Evolutionary conservation across 2,888 invertebrate genomes (phyloP).

Genomic region (Amblyteles armatorius): DNA sequence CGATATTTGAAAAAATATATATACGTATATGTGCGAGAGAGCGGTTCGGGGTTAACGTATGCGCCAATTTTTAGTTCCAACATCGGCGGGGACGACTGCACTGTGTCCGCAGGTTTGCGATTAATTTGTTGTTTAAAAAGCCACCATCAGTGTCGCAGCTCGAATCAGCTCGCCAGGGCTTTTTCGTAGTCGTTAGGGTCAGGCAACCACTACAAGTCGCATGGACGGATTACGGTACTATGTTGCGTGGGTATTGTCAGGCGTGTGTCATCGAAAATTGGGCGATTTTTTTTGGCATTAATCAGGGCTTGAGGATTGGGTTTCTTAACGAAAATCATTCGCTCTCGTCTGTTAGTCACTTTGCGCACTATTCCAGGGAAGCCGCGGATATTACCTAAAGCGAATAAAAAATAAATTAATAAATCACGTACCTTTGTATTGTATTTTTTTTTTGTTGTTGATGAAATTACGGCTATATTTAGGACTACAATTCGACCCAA

Average conservation of each 20-base stretch:
- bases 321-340: conserved; percentile 23
- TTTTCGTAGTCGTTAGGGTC: conserved; percentile 41
- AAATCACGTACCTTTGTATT: conserved; percentile 56
- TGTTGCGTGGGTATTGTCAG: conserved; percentile 54
- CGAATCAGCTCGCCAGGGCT: conserved; percentile 46
- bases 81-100: conserved; percentile 19
- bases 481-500: conserved; percentile 28
- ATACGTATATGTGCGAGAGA: conserved; percentile 13
- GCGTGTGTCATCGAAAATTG: conserved; percentile 69
- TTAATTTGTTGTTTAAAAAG: conserved; percentile 40
- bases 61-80: conserved; percentile 43
- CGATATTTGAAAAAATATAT: neutral
- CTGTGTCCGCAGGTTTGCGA: conserved; percentile 28
- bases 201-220: conserved; percentile 41
- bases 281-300: conserved; percentile 23
- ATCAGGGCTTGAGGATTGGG: conserved; percentile 30
- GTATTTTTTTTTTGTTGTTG: neutral
- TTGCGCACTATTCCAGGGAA: conserved; percentile 30
- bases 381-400: conserved; percentile 47
- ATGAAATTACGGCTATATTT: conserved; percentile 13
- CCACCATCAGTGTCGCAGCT: conserved; percentile 58
- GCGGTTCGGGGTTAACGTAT: conserved; percentile 51
- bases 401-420: conserved; percentile 15
- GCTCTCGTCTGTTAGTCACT: conserved; percentile 47
- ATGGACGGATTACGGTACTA: conserved; percentile 40